Conservation (phyloP, 2,888 invertebrate genomes). For the Eupithecia insigniata region DNA sequence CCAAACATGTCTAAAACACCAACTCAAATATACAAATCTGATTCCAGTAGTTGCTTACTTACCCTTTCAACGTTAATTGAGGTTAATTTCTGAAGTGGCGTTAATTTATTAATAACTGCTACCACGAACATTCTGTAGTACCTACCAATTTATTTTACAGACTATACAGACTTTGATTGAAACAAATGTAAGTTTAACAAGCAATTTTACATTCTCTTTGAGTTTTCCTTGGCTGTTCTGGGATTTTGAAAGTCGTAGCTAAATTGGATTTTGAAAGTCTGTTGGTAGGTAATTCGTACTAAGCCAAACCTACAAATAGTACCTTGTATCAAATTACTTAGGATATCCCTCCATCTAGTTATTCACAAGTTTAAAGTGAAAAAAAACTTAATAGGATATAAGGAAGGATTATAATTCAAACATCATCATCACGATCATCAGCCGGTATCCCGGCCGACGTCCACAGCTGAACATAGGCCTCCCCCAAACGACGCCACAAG, state of each 20-base stretch:
- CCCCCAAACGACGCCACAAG: too few relatives aligned
- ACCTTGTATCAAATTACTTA: not conserved
- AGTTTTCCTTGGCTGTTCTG: not conserved
- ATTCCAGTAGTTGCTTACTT: not conserved
- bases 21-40: not conserved
- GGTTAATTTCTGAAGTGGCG: conserved; percentile 21
- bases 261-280: not conserved
- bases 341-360: not conserved
- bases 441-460: too few relatives aligned
- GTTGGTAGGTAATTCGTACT: too few relatives aligned
- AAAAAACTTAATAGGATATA: too few relatives aligned
- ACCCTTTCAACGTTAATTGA: conserved; percentile 12
- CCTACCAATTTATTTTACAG: not conserved
- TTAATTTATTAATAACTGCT: conserved; percentile 17
- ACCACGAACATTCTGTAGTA: conserved; percentile 7
- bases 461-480: too few relatives aligned
- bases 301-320: too few relatives aligned
- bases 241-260: too few relatives aligned
- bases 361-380: not conserved
- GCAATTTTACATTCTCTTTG: not conserved
- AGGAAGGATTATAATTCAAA: too few relatives aligned
- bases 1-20: not conserved
- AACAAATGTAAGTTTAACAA: conserved; percentile 16
- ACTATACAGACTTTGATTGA: conserved; percentile 16
- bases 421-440: too few relatives aligned